These are phyloP conservation scores for Enteromius viviparus DNA, from an alignment of 2,797 vertebrate genomes.

Conservation along the genomic window DNA sequence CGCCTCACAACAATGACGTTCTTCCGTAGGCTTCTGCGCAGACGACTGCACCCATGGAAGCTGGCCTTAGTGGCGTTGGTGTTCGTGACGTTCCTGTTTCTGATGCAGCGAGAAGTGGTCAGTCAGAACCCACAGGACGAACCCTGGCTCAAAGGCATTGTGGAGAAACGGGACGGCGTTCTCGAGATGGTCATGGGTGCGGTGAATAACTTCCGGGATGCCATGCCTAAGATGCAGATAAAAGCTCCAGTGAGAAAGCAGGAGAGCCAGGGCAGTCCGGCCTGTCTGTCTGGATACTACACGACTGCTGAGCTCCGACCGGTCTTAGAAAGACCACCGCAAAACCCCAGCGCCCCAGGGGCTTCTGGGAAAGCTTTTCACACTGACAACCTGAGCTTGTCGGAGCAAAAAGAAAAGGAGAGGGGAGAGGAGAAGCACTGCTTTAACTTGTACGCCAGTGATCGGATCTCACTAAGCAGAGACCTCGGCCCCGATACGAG, in stretches of 20 bases:
- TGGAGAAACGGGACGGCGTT: slow-evolving; percentile 86
- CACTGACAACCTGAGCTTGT: slow-evolving; percentile 79
- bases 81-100: slow-evolving; percentile 91
- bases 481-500: slow-evolving; percentile 96
- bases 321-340: slow-evolving; percentile 84
- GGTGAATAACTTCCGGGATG: slow-evolving; percentile 92
- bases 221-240: slow-evolving; percentile 98
- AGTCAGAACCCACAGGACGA: slow-evolving; percentile 84
- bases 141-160: slow-evolving; percentile 82
- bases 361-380: slow-evolving; percentile 91
- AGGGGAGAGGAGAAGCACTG: slow-evolving; percentile 93
- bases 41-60: slow-evolving; percentile 87
- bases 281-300: slow-evolving; percentile 89
- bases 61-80: slow-evolving; percentile 84
- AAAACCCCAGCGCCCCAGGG: slow-evolving; percentile 88
- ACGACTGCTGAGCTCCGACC: slow-evolving; percentile 88
- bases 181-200: slow-evolving; percentile 92
- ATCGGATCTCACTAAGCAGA: slow-evolving; percentile 94
- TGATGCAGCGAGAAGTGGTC: slow-evolving; percentile 95
- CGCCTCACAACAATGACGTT: slow-evolving; percentile 80
- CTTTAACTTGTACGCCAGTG: slow-evolving; percentile 96
- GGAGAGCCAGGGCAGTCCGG: slow-evolving; percentile 69
- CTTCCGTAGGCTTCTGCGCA: slow-evolving; percentile 81
- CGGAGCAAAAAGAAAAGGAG: slow-evolving; percentile 91
- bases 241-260: slow-evolving; percentile 86